Conservation (phyloP, 2,797 vertebrate species). For the Pyrocephalus nanus region DNA sequence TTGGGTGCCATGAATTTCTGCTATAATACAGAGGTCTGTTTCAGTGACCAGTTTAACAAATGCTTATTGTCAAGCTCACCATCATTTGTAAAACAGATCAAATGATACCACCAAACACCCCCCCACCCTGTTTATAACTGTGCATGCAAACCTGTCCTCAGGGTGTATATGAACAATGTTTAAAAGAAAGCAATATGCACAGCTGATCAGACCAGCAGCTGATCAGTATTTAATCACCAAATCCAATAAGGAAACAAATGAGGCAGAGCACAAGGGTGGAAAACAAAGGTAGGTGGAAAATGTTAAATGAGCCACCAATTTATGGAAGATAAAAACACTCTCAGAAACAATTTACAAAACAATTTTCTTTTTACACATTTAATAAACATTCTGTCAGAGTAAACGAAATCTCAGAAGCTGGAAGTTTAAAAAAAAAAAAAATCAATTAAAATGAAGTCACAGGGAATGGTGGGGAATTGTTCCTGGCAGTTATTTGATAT, state of each 20-base stretch:
- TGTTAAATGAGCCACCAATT: slow-evolving; percentile 47
- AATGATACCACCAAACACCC: background rate
- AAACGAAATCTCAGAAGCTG: slow-evolving; percentile 87
- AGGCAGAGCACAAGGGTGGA: slow-evolving; percentile 16
- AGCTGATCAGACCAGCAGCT: slow-evolving; percentile 58
- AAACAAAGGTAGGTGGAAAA: slow-evolving; percentile 63
- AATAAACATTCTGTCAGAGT: slow-evolving; percentile 92
- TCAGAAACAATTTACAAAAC: slow-evolving; percentile 86
- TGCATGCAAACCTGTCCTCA: background rate
- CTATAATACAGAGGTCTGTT: background rate
- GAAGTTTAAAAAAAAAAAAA: slow-evolving; percentile 89
- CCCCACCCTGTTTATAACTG: background rate
- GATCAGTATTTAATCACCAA: slow-evolving; percentile 60
- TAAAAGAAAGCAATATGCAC: slow-evolving; percentile 41
- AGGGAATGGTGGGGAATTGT: slow-evolving; percentile 86
- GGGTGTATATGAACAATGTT: slow-evolving; percentile 23
- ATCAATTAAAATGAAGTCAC: slow-evolving; percentile 98
- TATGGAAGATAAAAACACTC: slow-evolving; percentile 63
- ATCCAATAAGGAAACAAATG: slow-evolving; percentile 60
- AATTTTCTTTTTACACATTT: slow-evolving; percentile 88
- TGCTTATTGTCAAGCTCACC: slow-evolving; percentile 21
- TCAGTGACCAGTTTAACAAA: slow-evolving; percentile 30
- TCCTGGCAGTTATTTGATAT: slow-evolving; percentile 96
- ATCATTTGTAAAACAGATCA: slow-evolving; percentile 41
- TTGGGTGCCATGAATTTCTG: background rate